Evolutionary conservation across 37 sponge, comb jelly and placozoan species (phyloP).

Genomic region (Ephydatia muelleri): DNA sequence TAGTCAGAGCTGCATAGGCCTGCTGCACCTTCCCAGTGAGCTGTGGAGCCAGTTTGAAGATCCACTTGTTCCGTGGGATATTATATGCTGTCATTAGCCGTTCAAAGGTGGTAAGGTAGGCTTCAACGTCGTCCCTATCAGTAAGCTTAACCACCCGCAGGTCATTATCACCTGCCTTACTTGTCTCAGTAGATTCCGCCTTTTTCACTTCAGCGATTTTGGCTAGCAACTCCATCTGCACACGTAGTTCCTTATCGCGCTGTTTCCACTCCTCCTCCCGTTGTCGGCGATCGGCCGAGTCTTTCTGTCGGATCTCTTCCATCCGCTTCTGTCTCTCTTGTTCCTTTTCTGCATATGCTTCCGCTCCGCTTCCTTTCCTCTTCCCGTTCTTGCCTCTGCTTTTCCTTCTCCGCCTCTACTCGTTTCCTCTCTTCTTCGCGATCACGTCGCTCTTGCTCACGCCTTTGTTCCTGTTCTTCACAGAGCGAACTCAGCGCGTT

Average conservation of each 20-base stretch:
- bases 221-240: background rate
- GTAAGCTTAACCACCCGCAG: background rate
- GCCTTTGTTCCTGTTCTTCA: background rate
- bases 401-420: background rate
- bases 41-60: slow-evolving; percentile 4
- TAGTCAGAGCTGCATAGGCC: slow-evolving; percentile 43
- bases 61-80: slow-evolving; percentile 7
- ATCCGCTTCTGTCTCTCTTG: no score
- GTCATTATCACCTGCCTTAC: background rate
- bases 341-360: no score
- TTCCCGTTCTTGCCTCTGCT: background rate
- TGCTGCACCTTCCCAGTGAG: slow-evolving; percentile 41
- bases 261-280: no score
- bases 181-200: background rate
- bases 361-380: no score
- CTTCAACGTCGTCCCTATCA: slow-evolving; percentile 9
- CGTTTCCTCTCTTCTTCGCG: background rate
- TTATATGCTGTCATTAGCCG: background rate
- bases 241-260: background rate
- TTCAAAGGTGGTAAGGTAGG: slow-evolving; percentile 18
- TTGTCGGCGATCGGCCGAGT: no score
- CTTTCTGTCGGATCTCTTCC: no score
- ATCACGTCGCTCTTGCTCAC: background rate
- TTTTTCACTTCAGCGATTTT: background rate
- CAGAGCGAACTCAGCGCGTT: no score